A percentile compares a stretch with the other conserved stretches of the same genome.
Conservation (phyloP, 1,140 invertebrate genomes). For the Drosophila sechellia region DNA sequence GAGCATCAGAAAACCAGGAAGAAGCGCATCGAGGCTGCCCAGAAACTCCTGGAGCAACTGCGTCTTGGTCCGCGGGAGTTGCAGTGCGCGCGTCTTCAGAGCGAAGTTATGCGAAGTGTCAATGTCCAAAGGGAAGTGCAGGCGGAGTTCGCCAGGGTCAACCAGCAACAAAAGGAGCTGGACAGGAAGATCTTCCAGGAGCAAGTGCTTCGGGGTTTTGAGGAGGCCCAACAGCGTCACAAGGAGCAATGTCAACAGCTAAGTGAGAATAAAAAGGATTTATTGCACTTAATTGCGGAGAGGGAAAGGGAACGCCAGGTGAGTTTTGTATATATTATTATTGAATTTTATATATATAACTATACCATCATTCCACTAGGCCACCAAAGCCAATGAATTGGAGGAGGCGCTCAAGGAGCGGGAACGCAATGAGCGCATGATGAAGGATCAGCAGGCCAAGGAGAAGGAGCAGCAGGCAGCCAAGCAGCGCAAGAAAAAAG, state of each 20-base stretch:
- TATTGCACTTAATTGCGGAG: conserved; percentile 62
- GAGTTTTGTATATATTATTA: not conserved
- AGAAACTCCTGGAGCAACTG: conserved; percentile 69
- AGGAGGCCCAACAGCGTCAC: conserved; percentile 60
- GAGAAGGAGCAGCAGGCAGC: conserved; percentile 34
- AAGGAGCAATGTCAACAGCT: conserved; percentile 44
- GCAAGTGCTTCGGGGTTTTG: conserved; percentile 59
- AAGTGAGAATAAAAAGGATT: conserved; percentile 60
- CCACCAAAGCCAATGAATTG: conserved; percentile 40
- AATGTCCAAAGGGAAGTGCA: conserved; percentile 71
- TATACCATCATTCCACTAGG: not conserved
- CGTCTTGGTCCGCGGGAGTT: conserved; percentile 72
- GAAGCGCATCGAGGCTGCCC: conserved; percentile 65
- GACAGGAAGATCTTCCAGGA: conserved; percentile 55
- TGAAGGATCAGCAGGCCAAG: conserved; percentile 53
- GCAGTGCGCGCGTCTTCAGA: conserved; percentile 66
- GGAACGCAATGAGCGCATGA: conserved; percentile 36
- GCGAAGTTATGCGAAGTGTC: conserved; percentile 68
- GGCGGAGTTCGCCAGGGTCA: conserved; percentile 53
- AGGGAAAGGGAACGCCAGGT: conserved; percentile 35
- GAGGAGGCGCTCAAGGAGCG: conserved; percentile 37
- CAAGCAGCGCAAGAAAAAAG: conserved; percentile 46
- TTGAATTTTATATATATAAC: not conserved
- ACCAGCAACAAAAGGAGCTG: conserved; percentile 34
- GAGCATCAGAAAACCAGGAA: conserved; percentile 36